Base-by-base conservation (phyloP, 2,797 vertebrate genomes). In the Threskiornis aethiopicus region DNA sequence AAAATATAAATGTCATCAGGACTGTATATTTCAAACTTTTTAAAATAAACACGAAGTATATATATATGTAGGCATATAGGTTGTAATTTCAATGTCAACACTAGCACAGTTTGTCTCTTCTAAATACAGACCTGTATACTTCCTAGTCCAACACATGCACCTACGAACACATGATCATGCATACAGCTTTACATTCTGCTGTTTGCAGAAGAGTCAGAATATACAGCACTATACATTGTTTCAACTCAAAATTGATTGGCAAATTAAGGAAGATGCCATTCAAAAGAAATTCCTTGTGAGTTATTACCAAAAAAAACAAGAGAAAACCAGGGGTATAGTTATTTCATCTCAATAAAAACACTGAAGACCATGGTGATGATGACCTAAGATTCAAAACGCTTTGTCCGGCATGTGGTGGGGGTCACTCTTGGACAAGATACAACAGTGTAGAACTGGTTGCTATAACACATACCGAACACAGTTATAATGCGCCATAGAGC, bases 221-320 rank as follows among this genome's bases (percentile, higher is more conserved):
- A 96, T 98, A 98, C 98, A 98, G 87, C 97, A 98, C 97, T 98
- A 93, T 99, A 99, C 98, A 98, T 94, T 88, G 75, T 96, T 95
- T 97, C 69, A 94, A 97, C 92, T 97, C 90, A 98, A 97, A 97
- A 92, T 16, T 89, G 86, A 95, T 57, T 57, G 86, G 85, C 76
- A 96, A 97, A 96, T 91, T 89, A 95, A 98, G 92, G 95, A 95
- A 78, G 72, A 97, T 96, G 94, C 61, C 9, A 16, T 91, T 95
- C 81, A 96, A 98, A 97, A 96, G 71, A 93, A 97, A 96, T 87
- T 90, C 46, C 64, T 64, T 46, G 86, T 89, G 73, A 96, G 41
- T 19, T 97, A 97, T 49, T 77, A 51, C 51, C 58, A 96, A 96
- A 89, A 58, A 95, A 95, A 49, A 18, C 33, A 84, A 84, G 79